Percentiles rank a stretch among this genome's conserved stretches.
Evolutionary conservation across 1,140 invertebrate species (phyloP).

Genomic region (Euura saliciscinereae): DNA sequence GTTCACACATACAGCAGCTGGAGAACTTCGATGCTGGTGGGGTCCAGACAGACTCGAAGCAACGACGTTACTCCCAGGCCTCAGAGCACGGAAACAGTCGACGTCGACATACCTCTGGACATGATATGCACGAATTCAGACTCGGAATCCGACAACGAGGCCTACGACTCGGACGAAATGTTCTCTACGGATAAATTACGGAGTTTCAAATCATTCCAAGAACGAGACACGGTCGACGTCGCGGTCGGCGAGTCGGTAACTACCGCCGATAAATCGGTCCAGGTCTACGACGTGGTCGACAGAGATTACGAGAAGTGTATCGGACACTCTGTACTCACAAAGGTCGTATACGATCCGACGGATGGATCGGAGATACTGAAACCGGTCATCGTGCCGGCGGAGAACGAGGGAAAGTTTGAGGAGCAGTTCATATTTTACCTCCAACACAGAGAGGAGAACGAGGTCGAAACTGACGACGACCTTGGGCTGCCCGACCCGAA

Average conservation of each 20-base stretch:
- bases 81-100: neutral
- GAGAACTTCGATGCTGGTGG: conserved; percentile 22
- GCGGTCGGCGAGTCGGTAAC: conserved; percentile 25
- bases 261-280: conserved; percentile 33
- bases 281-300: conserved; percentile 38
- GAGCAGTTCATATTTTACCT: conserved; percentile 49
- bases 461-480: conserved; percentile 34
- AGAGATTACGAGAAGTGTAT: conserved; percentile 50
- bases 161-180: conserved; percentile 16
- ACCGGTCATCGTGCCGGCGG: conserved; percentile 21
- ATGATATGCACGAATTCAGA: conserved; percentile 54
- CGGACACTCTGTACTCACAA: conserved; percentile 40
- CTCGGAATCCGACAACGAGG: conserved; percentile 32
- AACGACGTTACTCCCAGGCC: neutral
- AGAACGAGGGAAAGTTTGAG: conserved; percentile 45
- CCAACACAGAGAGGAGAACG: conserved; percentile 43
- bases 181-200: conserved; percentile 32
- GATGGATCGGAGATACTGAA: conserved; percentile 19
- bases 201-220: conserved; percentile 5
- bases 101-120: conserved; percentile 39
- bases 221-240: conserved; percentile 29
- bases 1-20: conserved; percentile 35
- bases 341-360: conserved; percentile 27
- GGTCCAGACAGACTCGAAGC: neutral
- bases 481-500: conserved; percentile 35